These are phyloP conservation scores for Loripinus fragilis DNA, from an alignment of 2,888 invertebrate genomes.

Conservation along the genomic window DNA sequence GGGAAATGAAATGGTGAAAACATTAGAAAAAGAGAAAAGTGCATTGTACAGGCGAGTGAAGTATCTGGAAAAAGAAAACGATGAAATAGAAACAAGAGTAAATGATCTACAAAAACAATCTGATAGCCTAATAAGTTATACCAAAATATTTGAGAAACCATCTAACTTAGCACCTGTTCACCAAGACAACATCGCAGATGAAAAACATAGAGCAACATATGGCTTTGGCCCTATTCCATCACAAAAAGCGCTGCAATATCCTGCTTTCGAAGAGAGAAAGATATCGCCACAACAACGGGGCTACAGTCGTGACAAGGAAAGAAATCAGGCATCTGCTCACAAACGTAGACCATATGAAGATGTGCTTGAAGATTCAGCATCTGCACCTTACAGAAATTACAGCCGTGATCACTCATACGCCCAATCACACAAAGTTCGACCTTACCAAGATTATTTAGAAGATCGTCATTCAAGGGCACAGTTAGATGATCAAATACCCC, in stretches of 20 bases:
- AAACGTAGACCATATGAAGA: background rate
- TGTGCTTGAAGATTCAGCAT: background rate
- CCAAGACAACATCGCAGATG: background rate
- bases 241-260: background rate
- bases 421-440: background rate
- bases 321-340: background rate
- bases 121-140: constrained; percentile 40
- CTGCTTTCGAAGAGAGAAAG: background rate
- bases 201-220: background rate
- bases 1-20: constrained; percentile 57
- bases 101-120: constrained; percentile 53
- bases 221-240: background rate
- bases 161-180: constrained; percentile 23
- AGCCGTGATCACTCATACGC: background rate
- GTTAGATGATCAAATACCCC: background rate
- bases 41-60: constrained; percentile 53
- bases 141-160: constrained; percentile 45
- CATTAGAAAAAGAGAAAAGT: constrained; percentile 56
- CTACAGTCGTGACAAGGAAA: background rate
- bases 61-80: constrained; percentile 53
- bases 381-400: background rate
- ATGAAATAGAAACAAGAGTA: constrained; percentile 56
- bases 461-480: background rate
- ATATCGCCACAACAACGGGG: background rate
- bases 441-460: background rate